Base-by-base conservation (phyloP, 2,113 vertebrate species). In the Onychostoma macrolepis region DNA sequence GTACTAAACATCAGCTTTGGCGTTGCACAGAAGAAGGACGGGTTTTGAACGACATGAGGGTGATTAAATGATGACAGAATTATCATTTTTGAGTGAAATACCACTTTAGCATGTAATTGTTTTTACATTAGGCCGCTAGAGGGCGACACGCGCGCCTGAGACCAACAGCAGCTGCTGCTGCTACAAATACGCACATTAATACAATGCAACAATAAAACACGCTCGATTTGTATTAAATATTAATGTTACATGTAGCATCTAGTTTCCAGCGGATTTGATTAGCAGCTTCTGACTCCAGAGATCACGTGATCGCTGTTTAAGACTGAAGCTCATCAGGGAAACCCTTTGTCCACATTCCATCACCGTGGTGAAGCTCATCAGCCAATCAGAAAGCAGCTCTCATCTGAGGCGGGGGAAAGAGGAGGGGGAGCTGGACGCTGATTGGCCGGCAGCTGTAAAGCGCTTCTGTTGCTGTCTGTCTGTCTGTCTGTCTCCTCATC, bases 261-360 rank as follows among this genome's bases (percentile, higher is more conserved):
- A 38, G 69, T 24, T 38, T 33, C 65, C 13, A 8, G n/a, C 1
- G 4, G 11, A 13, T 13, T 28, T 13, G n/a, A 28, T 13, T 3
- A 6, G 8, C 33, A 38, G 30, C 4, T 36, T 15, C 11, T 63
- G 61, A 28, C 26, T 26, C 15, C 65, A 67, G 28, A 67, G 26
- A 71, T 38, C 67, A 71, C 33, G 72, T 45, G 72, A 12, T 41
- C 36, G 17, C 17, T 41, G 71, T 43, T 41, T n/a, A 41, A 38
- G 33, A 74, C 71, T 10, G 33, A 43, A 53, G 76, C 13, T 78
- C 45, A 17, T 78, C 76, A 78, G 48, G 78, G 78, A 80, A 38
- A 19, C 85, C 74, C 72, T 89, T 85, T 80, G 53, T 85, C 83
- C 82, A 85, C 50, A 87, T 87, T 84, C 83, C 78, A 77, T 58